Conservation (phyloP, 2,797 vertebrate genomes). For the Tokudaia tokunoshimensis region DNA sequence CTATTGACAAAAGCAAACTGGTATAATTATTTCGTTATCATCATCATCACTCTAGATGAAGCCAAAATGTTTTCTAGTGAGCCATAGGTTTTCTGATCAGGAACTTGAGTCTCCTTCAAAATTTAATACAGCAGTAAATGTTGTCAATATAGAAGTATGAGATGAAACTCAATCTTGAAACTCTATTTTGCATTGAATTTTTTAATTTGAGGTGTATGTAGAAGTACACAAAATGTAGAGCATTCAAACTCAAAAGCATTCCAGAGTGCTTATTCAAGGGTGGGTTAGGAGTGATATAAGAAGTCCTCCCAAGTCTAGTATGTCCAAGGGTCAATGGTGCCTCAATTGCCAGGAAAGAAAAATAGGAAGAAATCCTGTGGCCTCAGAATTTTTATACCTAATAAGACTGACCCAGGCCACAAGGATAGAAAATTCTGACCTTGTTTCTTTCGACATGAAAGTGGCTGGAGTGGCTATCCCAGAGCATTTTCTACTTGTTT, state of each 20-base stretch:
- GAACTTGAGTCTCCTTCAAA: neutral
- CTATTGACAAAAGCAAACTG: neutral
- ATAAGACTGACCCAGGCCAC: neutral
- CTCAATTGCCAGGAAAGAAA: neutral
- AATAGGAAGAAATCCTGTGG: neutral
- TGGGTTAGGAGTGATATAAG: neutral
- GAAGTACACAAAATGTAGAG: neutral
- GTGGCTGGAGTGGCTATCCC: neutral
- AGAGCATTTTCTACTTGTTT: neutral
- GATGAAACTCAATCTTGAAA: neutral
- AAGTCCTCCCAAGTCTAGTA: neutral
- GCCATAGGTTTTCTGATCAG: neutral
- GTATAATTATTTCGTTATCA: neutral
- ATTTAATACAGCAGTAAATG: neutral
- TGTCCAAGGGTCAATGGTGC: neutral
- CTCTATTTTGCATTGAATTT: neutral
- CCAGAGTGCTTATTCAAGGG: neutral
- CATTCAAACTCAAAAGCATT: neutral
- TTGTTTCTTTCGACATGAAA: neutral
- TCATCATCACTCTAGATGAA: neutral
- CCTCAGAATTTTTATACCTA: neutral
- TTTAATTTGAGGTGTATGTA: neutral
- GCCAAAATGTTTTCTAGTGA: neutral
- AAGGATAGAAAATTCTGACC: neutral
- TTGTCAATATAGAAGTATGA: neutral